A percentile compares a stretch with the other conserved stretches of the same genome.
Conservation (phyloP, 2,797 vertebrate genomes). For the Pangasius sanitwongsei region DNA sequence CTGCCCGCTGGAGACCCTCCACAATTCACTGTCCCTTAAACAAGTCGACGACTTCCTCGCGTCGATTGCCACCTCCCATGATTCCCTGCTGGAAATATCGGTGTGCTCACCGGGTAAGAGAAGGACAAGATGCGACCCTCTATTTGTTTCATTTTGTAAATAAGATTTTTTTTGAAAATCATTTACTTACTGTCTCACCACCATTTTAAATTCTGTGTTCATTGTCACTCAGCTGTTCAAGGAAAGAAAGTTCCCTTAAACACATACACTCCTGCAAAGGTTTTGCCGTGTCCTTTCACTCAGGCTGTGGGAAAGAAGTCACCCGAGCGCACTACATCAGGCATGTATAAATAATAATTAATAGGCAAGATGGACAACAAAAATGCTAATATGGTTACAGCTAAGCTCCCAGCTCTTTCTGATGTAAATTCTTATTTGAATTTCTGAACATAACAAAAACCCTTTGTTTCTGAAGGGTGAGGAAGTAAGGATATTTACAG, state of each 20-base stretch:
- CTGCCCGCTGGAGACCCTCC: conserved; percentile 88
- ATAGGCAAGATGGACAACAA: background rate
- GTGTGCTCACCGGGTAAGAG: conserved; percentile 64
- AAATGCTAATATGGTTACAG: background rate
- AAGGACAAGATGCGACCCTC: background rate
- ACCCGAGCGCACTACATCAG: conserved; percentile 48
- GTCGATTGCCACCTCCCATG: conserved; percentile 79
- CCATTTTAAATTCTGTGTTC: conserved; percentile 38
- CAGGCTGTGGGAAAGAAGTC: conserved; percentile 64
- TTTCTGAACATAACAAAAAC: background rate
- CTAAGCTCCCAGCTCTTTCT: background rate
- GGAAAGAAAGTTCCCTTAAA: conserved; percentile 82
- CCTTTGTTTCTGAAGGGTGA: background rate
- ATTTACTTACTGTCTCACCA: background rate
- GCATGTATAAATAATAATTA: conserved; percentile 43
- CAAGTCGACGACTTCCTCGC: conserved; percentile 89
- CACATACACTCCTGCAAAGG: conserved; percentile 83
- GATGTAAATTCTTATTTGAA: background rate
- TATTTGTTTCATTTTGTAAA: background rate
- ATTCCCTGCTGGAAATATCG: conserved; percentile 70
- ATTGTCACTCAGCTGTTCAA: conserved; percentile 65
- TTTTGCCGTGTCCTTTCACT: conserved; percentile 79
- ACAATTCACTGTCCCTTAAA: conserved; percentile 88
- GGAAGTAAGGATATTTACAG: background rate
- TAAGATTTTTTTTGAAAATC: background rate